Base-by-base conservation (phyloP, 2,113 vertebrate species). In the Turdus rufiventris region DNA sequence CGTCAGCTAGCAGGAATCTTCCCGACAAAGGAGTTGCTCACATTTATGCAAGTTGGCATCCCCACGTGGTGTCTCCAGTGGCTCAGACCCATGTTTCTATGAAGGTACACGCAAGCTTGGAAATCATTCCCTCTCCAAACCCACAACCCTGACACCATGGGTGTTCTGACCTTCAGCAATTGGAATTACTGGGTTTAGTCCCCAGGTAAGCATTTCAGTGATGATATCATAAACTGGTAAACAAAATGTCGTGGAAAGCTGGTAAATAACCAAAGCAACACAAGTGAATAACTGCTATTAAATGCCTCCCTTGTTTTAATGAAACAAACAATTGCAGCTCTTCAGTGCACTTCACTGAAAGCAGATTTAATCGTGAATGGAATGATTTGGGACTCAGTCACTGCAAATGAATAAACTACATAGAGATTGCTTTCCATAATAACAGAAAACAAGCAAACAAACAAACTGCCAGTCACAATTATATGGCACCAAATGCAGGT, bases 341-440 rank as follows among this genome's bases (percentile, higher is more conserved):
- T 89, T 94, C 84, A 79, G 11, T 5, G 5, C 42, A 63, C 40
- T 63, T 84, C 68, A 57, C 4, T 38, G 9, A 70, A 91, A 92
- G 28, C 66, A 89, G 73, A 78, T 92, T 87, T 85, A 78, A 81
- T 65, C 4, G 0, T 75, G 91, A 81, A 92, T 57, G 25, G 53
- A 87, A 57, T 85, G 66, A 95, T 92, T 63, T 89, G 81, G 86
- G 87, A 92, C 66, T 95, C 86, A 82, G 40, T 45, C 45, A 76
- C 50, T 76, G 54, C 74, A 94, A 87, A 92, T 79, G 84, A 94
- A 78, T 78, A 77, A 87, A 86, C 86, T 57, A 67, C 61, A 51
- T 34, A 57, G 73, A 86, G 80, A 89, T 23, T 89, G 73, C 62
- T 91, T 67, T 50, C 80, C 70, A 53, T 81, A 94, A 78, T 47